phyloP scores from a whole-genome alignment of 2,113 vertebrate species.

The Entosphenus tridentatus region DNA sequence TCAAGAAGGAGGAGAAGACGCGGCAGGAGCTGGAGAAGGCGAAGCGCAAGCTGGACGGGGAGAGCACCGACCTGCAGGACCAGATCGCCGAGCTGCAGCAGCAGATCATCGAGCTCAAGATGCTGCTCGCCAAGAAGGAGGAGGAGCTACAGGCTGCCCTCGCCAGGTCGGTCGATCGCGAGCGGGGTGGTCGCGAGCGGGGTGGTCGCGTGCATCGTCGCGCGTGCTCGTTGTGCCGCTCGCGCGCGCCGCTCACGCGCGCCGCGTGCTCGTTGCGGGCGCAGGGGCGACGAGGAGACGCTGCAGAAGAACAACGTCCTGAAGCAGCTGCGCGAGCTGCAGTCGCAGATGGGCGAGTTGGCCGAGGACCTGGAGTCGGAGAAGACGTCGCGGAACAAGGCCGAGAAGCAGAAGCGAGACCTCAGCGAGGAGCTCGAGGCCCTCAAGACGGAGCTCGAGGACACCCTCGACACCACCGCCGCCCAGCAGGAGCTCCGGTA shows the following conservation, averaged over 20 bases:
- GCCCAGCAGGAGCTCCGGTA: constrained; percentile 65
- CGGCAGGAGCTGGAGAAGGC: constrained; percentile 62
- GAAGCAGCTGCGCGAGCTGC: constrained; percentile 39
- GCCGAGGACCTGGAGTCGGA: constrained; percentile 65
- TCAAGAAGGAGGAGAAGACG: constrained; percentile 59
- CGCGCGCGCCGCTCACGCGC: neutral
- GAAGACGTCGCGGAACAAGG: constrained; percentile 40
- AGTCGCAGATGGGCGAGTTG: constrained; percentile 46
- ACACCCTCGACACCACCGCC: constrained; percentile 60
- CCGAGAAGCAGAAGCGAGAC: constrained; percentile 57
- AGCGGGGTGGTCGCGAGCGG: rapidly evolving
- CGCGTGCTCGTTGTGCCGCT: rapidly evolving
- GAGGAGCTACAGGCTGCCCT: constrained; percentile 50
- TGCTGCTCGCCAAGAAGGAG: constrained; percentile 43
- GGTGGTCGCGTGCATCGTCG: neutral
- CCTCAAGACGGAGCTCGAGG: constrained; percentile 51
- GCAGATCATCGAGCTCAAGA: constrained; percentile 32
- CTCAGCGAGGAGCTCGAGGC: constrained; percentile 63
- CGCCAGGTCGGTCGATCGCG: constrained; percentile 23
- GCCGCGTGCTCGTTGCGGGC: neutral
- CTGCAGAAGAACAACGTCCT: constrained; percentile 33
- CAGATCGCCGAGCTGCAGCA: constrained; percentile 47
- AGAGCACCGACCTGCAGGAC: constrained; percentile 50
- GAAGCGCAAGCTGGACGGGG: constrained; percentile 45
- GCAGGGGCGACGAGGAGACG: constrained; percentile 50